These are phyloP conservation scores for Eupeodes corollae DNA, from an alignment of 1,140 invertebrate genomes.

Conservation along the genomic window DNA sequence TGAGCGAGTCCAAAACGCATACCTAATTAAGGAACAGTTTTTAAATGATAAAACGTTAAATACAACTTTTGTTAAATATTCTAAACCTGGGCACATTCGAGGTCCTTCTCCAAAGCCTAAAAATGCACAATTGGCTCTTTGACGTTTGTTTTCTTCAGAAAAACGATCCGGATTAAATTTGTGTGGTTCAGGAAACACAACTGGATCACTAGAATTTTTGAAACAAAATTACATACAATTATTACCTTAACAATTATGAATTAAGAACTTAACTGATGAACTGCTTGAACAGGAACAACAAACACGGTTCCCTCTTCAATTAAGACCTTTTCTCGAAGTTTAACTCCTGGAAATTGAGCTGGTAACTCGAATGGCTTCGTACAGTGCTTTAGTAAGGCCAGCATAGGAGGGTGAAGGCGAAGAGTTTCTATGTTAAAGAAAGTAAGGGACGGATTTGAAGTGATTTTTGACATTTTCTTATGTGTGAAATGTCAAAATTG, in stretches of 20 bases:
- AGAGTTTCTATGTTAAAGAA: constrained; percentile 13
- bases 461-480: too few relatives aligned
- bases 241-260: background rate
- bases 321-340: background rate
- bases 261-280: constrained; percentile 16
- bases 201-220: constrained; percentile 44
- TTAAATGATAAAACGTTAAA: too few relatives aligned
- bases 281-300: constrained; percentile 19
- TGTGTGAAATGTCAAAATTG: too few relatives aligned
- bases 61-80: background rate
- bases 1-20: constrained; percentile 40
- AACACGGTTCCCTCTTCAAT: constrained; percentile 11
- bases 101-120: constrained; percentile 61
- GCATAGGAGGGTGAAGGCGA: constrained; percentile 22
- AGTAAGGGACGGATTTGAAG: too few relatives aligned
- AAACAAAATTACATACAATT: too few relatives aligned
- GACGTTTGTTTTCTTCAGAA: constrained; percentile 36
- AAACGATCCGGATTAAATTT: constrained; percentile 51
- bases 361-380: constrained; percentile 16
- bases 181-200: constrained; percentile 45
- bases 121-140: constrained; percentile 44
- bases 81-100: constrained; percentile 57
- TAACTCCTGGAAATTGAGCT: constrained; percentile 1
- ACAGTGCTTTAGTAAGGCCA: constrained; percentile 21
- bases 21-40: background rate